phyloP scores from a whole-genome alignment of 2,797 vertebrate genomes.

The Chaetodon trifasciatus region DNA sequence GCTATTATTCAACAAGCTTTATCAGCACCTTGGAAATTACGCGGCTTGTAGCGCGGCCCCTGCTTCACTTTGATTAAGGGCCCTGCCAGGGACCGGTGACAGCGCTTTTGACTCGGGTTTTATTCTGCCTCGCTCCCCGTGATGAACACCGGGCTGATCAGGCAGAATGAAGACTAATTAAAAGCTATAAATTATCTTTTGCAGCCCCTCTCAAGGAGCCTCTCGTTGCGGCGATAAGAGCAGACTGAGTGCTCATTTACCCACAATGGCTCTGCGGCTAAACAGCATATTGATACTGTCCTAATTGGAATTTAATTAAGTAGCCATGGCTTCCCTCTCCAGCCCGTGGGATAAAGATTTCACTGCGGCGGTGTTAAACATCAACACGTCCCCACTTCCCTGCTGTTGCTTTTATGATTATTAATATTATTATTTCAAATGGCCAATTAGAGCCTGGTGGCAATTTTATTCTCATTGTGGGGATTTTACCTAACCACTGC shows the following conservation, averaged over 20 bases:
- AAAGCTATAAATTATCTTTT: constrained; percentile 99
- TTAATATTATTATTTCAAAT: constrained; percentile 71
- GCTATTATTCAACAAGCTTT: constrained; percentile 98
- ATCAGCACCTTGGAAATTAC: constrained; percentile 98
- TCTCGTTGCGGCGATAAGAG: constrained; percentile 92
- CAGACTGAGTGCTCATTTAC: constrained; percentile 85
- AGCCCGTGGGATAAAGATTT: constrained; percentile 98
- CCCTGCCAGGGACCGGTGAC: constrained; percentile 96
- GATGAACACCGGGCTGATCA: constrained; percentile 96
- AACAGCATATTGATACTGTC: constrained; percentile 97
- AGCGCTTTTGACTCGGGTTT: constrained; percentile 93
- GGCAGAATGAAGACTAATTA: constrained; percentile 99
- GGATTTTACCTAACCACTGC: constrained; percentile 9
- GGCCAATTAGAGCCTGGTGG: constrained; percentile 65
- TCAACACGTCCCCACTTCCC: constrained; percentile 86
- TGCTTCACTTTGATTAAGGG: constrained; percentile 97
- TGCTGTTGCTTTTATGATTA: constrained; percentile 62
- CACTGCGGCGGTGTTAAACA: constrained; percentile 92
- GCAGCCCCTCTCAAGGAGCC: constrained; percentile 75
- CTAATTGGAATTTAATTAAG: constrained; percentile 99
- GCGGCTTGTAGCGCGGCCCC: constrained; percentile 88
- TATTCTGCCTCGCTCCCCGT: constrained; percentile 90
- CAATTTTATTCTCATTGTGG: constrained; percentile 35
- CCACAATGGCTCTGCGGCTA: constrained; percentile 94
- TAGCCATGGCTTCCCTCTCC: constrained; percentile 84